A percentile compares a stretch with the other conserved stretches of the same genome.
Evolutionary conservation across 2,113 vertebrate genomes (phyloP).

Genomic region (Hippocampus zosterae): DNA sequence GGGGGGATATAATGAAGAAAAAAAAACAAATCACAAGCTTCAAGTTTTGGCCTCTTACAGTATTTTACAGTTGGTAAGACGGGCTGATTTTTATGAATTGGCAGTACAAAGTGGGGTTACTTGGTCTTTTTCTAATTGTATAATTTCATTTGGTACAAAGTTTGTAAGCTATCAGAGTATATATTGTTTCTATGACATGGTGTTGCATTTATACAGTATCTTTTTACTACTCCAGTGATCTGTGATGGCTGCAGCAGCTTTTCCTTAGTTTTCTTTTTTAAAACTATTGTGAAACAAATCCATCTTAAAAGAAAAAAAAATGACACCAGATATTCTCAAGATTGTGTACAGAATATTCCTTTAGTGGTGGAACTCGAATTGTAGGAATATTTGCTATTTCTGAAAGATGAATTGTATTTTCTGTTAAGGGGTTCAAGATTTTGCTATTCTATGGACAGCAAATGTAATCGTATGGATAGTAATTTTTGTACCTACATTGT

Average conservation of each 20-base stretch:
- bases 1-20: conserved; percentile 8
- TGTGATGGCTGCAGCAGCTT: conserved; percentile 98
- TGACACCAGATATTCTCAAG: conserved; percentile 84
- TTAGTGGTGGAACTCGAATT: conserved; percentile 89
- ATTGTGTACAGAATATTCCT: conserved; percentile 96
- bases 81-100: conserved; percentile 84
- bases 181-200: conserved; percentile 99
- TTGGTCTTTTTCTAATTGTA: conserved; percentile 99
- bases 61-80: conserved; percentile 95
- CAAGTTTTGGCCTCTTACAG: conserved; percentile 96
- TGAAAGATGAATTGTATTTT: conserved; percentile 97
- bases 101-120: conserved; percentile 93
- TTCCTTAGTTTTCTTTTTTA: conserved; percentile 87
- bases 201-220: conserved; percentile 99
- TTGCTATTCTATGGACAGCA: conserved; percentile 99
- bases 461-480: conserved; percentile 98
- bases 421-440: conserved; percentile 98
- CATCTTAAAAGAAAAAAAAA: conserved; percentile 72
- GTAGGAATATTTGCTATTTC: conserved; percentile 89
- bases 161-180: conserved; percentile 99
- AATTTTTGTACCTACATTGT: conserved; percentile 99
- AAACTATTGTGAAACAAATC: conserved; percentile 86
- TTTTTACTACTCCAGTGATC: conserved; percentile 99
- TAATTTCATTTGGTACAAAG: conserved; percentile 99
- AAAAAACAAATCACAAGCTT: conserved; percentile 65